Evolutionary conservation across 2,888 invertebrate species (phyloP).

Genomic region (Trachelus stipa): DNA sequence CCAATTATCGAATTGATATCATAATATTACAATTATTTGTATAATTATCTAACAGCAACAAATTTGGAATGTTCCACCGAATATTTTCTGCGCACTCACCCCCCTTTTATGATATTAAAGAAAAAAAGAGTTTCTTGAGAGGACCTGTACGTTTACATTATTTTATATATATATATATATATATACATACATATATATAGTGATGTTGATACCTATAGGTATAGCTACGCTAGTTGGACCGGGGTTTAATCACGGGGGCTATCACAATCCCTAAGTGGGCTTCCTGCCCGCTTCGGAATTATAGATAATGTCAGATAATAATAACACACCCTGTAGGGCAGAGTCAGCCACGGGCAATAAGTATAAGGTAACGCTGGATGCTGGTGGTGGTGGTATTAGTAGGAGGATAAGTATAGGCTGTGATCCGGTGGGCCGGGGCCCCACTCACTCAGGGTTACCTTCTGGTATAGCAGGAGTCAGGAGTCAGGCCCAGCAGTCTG

Average conservation of each 20-base stretch:
- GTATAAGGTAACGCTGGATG: constrained; percentile 55
- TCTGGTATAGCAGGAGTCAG: constrained; percentile 56
- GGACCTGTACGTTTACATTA: not conserved
- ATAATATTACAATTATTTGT: no score
- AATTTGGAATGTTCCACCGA: no score
- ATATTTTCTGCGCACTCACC: no score
- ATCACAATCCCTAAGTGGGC: constrained; percentile 67
- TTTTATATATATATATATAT: not conserved
- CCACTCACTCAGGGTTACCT: constrained; percentile 55
- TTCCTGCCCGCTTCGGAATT: constrained; percentile 66
- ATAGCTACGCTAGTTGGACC: constrained; percentile 35
- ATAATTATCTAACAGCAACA: no score
- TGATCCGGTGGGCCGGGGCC: constrained; percentile 42
- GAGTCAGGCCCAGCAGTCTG: constrained; percentile 63
- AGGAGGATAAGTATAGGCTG: constrained; percentile 66
- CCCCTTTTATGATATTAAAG: no score
- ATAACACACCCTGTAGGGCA: constrained; percentile 62
- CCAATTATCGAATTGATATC: no score
- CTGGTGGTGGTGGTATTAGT: constrained; percentile 59
- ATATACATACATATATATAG: not conserved
- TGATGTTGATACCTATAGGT: not conserved
- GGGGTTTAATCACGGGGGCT: constrained; percentile 65
- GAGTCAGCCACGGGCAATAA: constrained; percentile 57
- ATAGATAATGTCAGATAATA: constrained; percentile 67
- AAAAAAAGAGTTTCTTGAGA: not conserved